Percentiles rank a stretch among this genome's conserved stretches.
Evolutionary conservation across 2,888 invertebrate species (phyloP).

Genomic region (Hemithea aestivaria): DNA sequence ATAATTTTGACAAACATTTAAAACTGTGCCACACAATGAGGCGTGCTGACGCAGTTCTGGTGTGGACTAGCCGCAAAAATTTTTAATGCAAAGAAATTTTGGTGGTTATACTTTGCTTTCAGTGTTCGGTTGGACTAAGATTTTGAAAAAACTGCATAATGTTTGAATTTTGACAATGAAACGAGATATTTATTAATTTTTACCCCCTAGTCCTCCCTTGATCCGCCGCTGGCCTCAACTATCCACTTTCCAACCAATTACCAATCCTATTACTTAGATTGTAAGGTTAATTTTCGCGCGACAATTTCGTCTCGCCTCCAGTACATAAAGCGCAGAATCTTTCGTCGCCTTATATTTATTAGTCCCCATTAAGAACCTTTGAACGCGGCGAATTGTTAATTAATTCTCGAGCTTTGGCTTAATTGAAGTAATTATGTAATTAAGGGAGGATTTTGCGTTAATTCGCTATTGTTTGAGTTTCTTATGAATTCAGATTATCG

Average conservation of each 20-base stretch:
- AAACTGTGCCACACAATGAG: too few species aligned
- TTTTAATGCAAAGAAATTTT: too few species aligned
- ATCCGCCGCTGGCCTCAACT: too few species aligned
- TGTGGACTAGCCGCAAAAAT: too few species aligned
- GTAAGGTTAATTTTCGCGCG: slow-evolving; percentile 8
- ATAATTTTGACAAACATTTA: too few species aligned
- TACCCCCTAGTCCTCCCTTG: too few species aligned
- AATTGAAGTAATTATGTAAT: slow-evolving; percentile 47
- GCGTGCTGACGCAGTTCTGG: too few species aligned
- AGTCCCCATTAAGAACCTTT: slow-evolving; percentile 29
- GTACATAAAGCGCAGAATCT: slow-evolving; percentile 40
- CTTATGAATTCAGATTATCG: too few species aligned
- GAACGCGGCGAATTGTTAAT: slow-evolving; percentile 34
- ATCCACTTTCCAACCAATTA: not conserved
- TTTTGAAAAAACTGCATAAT: slow-evolving; percentile 17
- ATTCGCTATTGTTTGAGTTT: slow-evolving; percentile 22
- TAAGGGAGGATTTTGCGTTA: slow-evolving; percentile 38
- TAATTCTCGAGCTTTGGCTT: slow-evolving; percentile 36
- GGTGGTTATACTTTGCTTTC: too few species aligned
- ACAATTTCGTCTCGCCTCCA: slow-evolving; percentile 1
- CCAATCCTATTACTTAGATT: not conserved
- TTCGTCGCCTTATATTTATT: slow-evolving; percentile 47
- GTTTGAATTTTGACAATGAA: too few species aligned
- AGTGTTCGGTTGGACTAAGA: too few species aligned
- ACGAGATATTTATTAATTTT: too few species aligned